A percentile compares a stretch with the other conserved stretches of the same genome.
phyloP scores from a whole-genome alignment of 2,888 invertebrate genomes.

The Pelosia muscerda region DNA sequence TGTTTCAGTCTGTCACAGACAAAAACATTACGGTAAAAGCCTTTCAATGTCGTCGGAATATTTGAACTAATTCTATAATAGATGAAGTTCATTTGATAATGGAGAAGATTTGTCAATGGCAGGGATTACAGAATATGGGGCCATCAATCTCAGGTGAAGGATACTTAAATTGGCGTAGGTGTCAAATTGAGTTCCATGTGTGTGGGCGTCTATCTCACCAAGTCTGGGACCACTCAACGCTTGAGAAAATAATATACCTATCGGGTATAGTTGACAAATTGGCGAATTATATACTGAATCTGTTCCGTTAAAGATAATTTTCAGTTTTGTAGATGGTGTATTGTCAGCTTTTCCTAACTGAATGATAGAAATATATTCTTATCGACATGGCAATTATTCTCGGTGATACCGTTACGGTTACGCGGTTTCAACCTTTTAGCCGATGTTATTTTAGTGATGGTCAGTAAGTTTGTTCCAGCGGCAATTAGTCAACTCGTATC shows the following conservation, averaged over 20 bases:
- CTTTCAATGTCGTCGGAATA: constrained; percentile 4
- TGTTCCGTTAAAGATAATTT: constrained; percentile 18
- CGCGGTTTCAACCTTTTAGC: constrained; percentile 42
- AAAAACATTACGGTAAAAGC: not conserved
- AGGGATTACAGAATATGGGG: constrained; percentile 18
- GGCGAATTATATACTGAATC: constrained; percentile 15
- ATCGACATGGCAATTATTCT: constrained; percentile 30
- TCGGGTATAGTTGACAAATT: constrained; percentile 15
- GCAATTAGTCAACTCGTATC: constrained; percentile 60
- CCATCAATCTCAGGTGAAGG: constrained; percentile 30
- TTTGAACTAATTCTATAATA: constrained; percentile 19
- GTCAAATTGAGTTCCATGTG: constrained; percentile 25
- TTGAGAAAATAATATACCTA: constrained; percentile 23
- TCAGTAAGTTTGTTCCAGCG: constrained; percentile 37
- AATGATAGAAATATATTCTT: constrained; percentile 46
- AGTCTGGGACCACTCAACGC: constrained; percentile 18
- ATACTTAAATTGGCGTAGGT: constrained; percentile 27
- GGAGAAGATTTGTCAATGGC: constrained; percentile 25
- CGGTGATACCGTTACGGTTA: constrained; percentile 44
- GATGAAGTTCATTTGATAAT: constrained; percentile 10
- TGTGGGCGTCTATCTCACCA: constrained; percentile 28
- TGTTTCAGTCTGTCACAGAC: not conserved
- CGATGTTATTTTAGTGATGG: constrained; percentile 52
- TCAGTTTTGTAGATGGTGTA: constrained; percentile 27
- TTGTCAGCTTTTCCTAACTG: constrained; percentile 24